These are phyloP conservation scores for Norana najaformis DNA, from an alignment of 2,888 invertebrate genomes.

Conservation along the genomic window DNA sequence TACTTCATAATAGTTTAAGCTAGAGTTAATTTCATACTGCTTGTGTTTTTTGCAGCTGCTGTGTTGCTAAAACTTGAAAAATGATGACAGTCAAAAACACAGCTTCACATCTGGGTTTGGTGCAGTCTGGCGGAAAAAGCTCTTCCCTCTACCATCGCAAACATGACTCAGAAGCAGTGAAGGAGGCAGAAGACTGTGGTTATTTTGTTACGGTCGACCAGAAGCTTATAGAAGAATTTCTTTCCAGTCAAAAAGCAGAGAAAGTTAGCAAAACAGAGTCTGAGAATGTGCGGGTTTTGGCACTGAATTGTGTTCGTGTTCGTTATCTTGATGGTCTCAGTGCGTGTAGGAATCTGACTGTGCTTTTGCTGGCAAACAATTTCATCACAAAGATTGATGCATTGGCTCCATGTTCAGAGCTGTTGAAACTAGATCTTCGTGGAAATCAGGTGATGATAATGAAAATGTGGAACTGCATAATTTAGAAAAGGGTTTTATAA, in stretches of 20 bases:
- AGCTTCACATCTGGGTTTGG: not conserved
- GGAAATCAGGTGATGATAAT: conserved; percentile 52
- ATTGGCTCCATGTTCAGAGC: conserved; percentile 52
- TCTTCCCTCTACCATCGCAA: conserved; percentile 50
- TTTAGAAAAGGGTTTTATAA: too few species aligned
- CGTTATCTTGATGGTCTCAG: conserved; percentile 55
- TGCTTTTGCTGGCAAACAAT: conserved; percentile 57
- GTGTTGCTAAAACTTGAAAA: not conserved
- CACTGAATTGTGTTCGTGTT: conserved; percentile 37
- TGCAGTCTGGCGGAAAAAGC: not conserved
- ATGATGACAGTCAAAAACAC: not conserved
- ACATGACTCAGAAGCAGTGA: conserved; percentile 53
- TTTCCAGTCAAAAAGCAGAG: conserved; percentile 34
- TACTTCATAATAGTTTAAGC: too few species aligned
- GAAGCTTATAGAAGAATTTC: conserved; percentile 49
- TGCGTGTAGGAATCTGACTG: conserved; percentile 52
- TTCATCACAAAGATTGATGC: conserved; percentile 57
- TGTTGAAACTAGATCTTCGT: conserved; percentile 59
- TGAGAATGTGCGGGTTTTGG: not conserved
- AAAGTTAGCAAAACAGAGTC: not conserved
- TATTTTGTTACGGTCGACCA: conserved; percentile 52
- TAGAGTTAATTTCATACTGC: not conserved
- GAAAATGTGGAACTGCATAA: too few species aligned
- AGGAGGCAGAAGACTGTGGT: conserved; percentile 53
- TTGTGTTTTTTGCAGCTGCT: not conserved